These are phyloP conservation scores for Lasioglossum villosulum DNA, from an alignment of 2,888 invertebrate species.

Conservation along the genomic window DNA sequence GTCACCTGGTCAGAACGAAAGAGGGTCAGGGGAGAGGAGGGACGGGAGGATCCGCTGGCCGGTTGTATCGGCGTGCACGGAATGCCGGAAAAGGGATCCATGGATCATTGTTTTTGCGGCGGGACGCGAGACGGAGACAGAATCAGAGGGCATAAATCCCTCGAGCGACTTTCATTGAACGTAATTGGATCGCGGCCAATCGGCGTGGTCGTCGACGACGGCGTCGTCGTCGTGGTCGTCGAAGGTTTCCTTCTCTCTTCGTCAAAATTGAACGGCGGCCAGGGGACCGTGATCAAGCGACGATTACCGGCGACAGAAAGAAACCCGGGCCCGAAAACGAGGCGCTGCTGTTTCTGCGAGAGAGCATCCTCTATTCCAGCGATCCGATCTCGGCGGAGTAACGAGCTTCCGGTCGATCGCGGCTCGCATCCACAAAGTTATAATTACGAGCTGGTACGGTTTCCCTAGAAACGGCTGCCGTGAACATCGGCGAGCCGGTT, in stretches of 20 bases:
- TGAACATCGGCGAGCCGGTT: constrained; percentile 56
- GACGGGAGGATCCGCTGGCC: constrained; percentile 5
- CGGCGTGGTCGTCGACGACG: constrained; percentile 45
- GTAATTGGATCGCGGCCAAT: constrained; percentile 75
- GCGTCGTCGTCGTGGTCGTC: constrained; percentile 30
- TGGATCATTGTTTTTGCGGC: constrained; percentile 69
- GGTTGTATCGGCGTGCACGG: constrained; percentile 52
- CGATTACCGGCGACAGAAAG: constrained; percentile 23
- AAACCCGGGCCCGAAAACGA: constrained; percentile 32
- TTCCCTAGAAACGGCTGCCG: constrained; percentile 33
- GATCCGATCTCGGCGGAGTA: constrained; percentile 47
- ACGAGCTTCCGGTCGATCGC: constrained; percentile 57
- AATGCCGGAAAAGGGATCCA: constrained; percentile 69
- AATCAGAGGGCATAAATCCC: constrained; percentile 69
- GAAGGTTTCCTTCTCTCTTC: constrained; percentile 48
- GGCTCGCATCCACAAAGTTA: constrained; percentile 27
- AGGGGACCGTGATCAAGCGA: constrained; percentile 42
- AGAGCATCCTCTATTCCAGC: constrained; percentile 23
- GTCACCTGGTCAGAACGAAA: constrained; percentile 53
- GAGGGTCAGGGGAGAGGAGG: background rate
- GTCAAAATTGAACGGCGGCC: constrained; percentile 65
- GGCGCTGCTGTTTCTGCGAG: background rate
- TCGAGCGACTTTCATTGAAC: constrained; percentile 71
- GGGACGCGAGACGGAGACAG: constrained; percentile 56
- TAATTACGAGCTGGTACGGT: constrained; percentile 60